Base-by-base conservation (phyloP, 2,113 vertebrate species). In the Eupsittula cactorum region DNA sequence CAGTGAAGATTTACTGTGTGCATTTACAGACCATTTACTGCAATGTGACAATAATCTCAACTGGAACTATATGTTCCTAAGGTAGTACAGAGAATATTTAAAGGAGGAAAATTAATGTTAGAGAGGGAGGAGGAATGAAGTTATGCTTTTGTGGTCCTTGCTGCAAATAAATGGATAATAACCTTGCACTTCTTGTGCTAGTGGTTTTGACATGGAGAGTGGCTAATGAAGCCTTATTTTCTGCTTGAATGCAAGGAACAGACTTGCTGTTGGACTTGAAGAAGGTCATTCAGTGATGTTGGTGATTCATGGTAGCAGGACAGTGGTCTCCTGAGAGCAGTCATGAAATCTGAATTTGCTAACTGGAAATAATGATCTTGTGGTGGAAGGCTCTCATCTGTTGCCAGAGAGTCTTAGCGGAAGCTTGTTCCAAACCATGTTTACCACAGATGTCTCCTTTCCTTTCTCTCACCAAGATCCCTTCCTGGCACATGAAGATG, bases 341-440 rank as follows among this genome's bases (percentile, higher is more conserved):
- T 65, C 70, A 65, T 91, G 82, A 95, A 87, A 96, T 95, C 91
- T 85, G 89, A 95, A 82, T 89, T 95, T 91, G 57, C 67, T 92
- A 87, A 85, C 78, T 95, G 94, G 94, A 96, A 97, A 95, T 93
- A 95, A 91, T 87, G 94, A 96, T 96, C 85, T 79, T 95, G 94
- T 96, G 78, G 89, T 95, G 44, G 84, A 89, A 91, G 78, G 59
- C 92, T 97, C 86, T 96, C 84, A 95, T 97, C 89, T 95, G 15
- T 80, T 94, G 94, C 94, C 95, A 95, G 63, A 84, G 81, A 68
- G 67, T 94, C 41, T 91, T 52, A 86, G 31, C 2, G 7, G 83
- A 94, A 90, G 49, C 75, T 76, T 95, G 59, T 87, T 94, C 94
- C 94, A 96, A 92, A 93, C 87, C 93, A 96, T 88, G 28, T 92